These are phyloP conservation scores for Bombus turneri DNA, from an alignment of 1,140 invertebrate genomes.

Conservation along the genomic window DNA sequence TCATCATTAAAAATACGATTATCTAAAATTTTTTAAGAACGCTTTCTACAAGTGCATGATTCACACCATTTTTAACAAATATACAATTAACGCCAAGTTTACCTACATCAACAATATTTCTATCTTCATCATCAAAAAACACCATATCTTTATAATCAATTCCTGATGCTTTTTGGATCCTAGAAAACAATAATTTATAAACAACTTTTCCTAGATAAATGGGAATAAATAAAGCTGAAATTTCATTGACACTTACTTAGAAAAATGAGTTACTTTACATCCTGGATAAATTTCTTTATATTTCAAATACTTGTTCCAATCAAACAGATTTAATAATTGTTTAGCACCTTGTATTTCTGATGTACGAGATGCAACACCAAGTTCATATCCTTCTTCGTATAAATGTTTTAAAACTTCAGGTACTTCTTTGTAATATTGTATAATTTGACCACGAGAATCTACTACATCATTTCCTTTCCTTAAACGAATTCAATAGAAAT, in stretches of 20 bases:
- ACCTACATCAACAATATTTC: conserved; percentile 85
- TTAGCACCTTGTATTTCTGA: conserved; percentile 86
- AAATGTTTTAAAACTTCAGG: conserved; percentile 85
- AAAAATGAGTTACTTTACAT: conserved; percentile 87
- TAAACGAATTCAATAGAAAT: conserved; percentile 47
- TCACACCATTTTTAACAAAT: conserved; percentile 84
- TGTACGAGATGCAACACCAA: conserved; percentile 88
- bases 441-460: conserved; percentile 81
- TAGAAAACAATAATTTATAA: conserved; percentile 73
- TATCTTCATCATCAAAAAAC: conserved; percentile 87
- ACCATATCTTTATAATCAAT: conserved; percentile 87
- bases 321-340: conserved; percentile 86
- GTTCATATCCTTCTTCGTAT: conserved; percentile 82
- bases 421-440: conserved; percentile 85
- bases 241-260: conserved; percentile 82
- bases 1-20: conserved; percentile 85
- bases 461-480: conserved; percentile 82
- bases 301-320: conserved; percentile 88
- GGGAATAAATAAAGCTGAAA: conserved; percentile 19
- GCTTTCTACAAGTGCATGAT: conserved; percentile 79
- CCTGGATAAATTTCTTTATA: conserved; percentile 91
- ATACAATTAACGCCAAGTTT: conserved; percentile 84
- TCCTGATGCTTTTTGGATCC: conserved; percentile 84
- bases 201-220: conserved; percentile 25
- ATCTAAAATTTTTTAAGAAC: conserved; percentile 74